Base-by-base conservation (phyloP, 1,140 invertebrate species). In the Leptinotarsa undecemlineata region DNA sequence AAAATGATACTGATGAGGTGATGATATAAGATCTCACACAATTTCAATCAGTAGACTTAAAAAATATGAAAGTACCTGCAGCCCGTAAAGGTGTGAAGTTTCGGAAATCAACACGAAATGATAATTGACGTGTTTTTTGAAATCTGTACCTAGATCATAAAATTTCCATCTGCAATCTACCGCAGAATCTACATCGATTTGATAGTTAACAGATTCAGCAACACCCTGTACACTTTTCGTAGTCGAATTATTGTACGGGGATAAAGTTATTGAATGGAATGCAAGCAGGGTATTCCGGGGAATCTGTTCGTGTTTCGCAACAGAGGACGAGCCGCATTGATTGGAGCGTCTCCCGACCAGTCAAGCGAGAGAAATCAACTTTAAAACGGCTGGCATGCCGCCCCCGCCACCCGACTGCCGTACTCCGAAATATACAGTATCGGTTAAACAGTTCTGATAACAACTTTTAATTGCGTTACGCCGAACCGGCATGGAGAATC, bases 351-450 rank as follows among this genome's bases (percentile, higher is more conserved):
- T 82, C 77, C 80, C 80, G 74, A 74, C 82, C 81, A 83, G 80
- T 83, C 80, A 82, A 82, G 81, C 83, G 82, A 84, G 79, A 80
- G 78, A 77, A 82, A 81, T 84, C 81, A 82, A 79, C 83, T 82
- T 84, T 84, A 83, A 82, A 82, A 79, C 73, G 68, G 72, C 63
- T 71, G 72, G 74, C 68, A 60, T 57, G 66, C n/a, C 68, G 71
- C 67, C 71, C 75, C 66, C 71, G 63, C 75, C 0, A 14, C 19
- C 13, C 60, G 0, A 47, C 71, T 19, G 6, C n/a, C 51, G n/a
- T 73, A 47, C 23, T 21, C 33, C 71, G 20, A 60, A 51, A 64
- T 77, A 74, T 70, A 72, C 76, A 48, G 74, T 48, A 72, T 76
- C 72, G 69, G 69, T 19, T 33, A 67, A 68, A 62, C 72, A 57